Evolutionary conservation across 2,797 vertebrate species (phyloP).

Genomic region (Xiphorhynchus erythropygius): DNA sequence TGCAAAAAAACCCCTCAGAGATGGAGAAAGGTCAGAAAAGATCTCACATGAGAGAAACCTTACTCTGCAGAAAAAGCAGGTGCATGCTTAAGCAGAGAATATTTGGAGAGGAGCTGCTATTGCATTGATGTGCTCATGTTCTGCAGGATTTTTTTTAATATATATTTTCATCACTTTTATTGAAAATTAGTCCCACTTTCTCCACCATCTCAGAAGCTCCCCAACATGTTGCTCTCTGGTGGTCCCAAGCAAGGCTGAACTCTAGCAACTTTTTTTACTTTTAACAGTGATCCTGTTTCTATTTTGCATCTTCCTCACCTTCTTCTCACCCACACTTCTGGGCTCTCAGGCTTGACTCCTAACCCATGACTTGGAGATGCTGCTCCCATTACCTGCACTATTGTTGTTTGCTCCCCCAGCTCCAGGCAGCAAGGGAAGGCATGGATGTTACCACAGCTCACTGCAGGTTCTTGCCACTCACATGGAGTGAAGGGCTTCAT

Average conservation of each 20-base stretch:
- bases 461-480: accelerated
- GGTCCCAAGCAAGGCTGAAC: neutral
- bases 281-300: neutral
- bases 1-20: neutral
- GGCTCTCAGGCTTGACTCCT: neutral
- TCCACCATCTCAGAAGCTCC: neutral
- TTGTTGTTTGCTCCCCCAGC: neutral
- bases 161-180: neutral
- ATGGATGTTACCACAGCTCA: neutral
- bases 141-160: neutral
- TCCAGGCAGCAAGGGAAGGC: neutral
- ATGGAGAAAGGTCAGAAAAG: neutral
- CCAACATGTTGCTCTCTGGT: neutral
- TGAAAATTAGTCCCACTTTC: neutral
- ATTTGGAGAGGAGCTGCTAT: neutral
- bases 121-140: neutral
- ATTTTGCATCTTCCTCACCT: neutral
- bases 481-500: accelerated
- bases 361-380: neutral
- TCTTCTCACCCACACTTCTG: neutral
- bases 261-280: neutral
- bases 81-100: neutral
- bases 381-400: neutral
- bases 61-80: neutral
- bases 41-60: neutral